phyloP scores from a whole-genome alignment of 2,888 invertebrate species.

The Drosophila borealis region DNA sequence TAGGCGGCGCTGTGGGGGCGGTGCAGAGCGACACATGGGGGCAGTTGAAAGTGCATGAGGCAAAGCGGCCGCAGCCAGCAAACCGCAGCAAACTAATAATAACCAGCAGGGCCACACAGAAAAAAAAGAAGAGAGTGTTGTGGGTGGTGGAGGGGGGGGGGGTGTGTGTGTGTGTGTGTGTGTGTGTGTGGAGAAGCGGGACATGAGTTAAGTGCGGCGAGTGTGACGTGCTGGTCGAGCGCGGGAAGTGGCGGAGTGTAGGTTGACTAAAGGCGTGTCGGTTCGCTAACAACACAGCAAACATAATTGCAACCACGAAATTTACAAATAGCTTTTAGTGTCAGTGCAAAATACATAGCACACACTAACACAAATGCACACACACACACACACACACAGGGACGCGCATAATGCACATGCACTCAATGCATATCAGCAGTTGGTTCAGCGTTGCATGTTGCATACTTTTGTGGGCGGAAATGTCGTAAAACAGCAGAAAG shows the following conservation, averaged over 20 bases:
- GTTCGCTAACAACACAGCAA: constrained; percentile 69
- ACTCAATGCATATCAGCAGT: constrained; percentile 73
- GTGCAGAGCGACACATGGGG: constrained; percentile 12
- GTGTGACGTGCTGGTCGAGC: constrained; percentile 27
- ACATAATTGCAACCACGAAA: constrained; percentile 81
- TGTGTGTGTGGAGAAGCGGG: not conserved
- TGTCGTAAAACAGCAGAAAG: constrained; percentile 64
- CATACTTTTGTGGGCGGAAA: constrained; percentile 58
- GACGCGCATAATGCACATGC: constrained; percentile 59
- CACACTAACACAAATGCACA: constrained; percentile 20
- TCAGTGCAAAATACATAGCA: constrained; percentile 68
- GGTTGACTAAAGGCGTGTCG: constrained; percentile 24
- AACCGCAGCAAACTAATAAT: constrained; percentile 76
- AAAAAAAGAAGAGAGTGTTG: constrained; percentile 19
- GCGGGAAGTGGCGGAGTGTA: not conserved
- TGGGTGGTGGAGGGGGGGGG: not conserved
- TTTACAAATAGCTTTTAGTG: constrained; percentile 82
- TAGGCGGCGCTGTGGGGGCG: constrained; percentile 20
- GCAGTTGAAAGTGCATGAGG: constrained; percentile 27
- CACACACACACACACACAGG: constrained; percentile 6
- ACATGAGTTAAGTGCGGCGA: constrained; percentile 53
- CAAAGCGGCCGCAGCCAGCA: constrained; percentile 61
- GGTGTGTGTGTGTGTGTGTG: not conserved
- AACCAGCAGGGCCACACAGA: constrained; percentile 69
- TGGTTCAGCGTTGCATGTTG: constrained; percentile 50